Evolutionary conservation across 1,140 invertebrate species (phyloP), one percentile per base, ranked within the genome.

Genomic region (Drosophila oshimai): DNA sequence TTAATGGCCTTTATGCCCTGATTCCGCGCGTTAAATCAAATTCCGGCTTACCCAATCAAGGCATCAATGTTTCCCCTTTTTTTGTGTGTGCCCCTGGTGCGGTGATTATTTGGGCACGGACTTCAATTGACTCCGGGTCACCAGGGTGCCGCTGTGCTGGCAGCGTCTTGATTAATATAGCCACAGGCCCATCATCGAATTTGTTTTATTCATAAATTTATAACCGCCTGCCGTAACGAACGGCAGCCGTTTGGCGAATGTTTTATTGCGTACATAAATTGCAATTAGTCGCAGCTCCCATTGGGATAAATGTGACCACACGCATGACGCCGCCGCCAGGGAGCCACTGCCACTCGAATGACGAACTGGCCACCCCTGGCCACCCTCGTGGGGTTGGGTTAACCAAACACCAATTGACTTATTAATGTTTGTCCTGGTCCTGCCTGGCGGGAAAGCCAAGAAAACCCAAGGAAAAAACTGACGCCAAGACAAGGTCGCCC

Each of bases 361-460:
- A 88, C 73, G 73, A 62, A 74, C 81, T 60, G 64, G 55, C 72
- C 33, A 45, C 13, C 31, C 33, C 24, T 4, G 9, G 13, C 44
- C 34, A 41, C 46, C 34, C 41, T 50, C 71, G 49, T 65, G 75
- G 81, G 80, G 80, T 86, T 65, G 75, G 81, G 80, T 87, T 86
- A 86, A 87, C 81, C 87, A 86, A 87, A 88, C 83, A 81, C 81
- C 81, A 87, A 87, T 87, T 87, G 81, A 80, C 81, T 87, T 87
- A 87, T 87, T 87, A 87, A 87, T 87, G 83, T 88, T 74, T 74
- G 69, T 55, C 50, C 42, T 62, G 39, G 69, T 55, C 50, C 42
- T 62, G 39, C 39, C 31, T 47, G 46, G 31, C 10, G 49, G 28
- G 29, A 51, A 53, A 45, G 47, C 24, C 50, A 24, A 28, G 13